Conservation (phyloP, 2,113 vertebrate species). For the Megaceryle torquata region DNA sequence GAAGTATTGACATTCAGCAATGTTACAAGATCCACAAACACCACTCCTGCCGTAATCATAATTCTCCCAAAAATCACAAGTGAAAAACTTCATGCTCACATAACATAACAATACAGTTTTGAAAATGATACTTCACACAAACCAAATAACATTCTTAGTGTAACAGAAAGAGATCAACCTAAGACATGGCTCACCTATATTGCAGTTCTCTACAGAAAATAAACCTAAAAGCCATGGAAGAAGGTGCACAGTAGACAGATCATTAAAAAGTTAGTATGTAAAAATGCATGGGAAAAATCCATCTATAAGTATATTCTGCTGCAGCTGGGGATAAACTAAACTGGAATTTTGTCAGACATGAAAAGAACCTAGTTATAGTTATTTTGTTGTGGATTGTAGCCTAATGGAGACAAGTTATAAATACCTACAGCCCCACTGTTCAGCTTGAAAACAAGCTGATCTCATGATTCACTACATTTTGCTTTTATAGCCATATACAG, state of each 20-base stretch:
- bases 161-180: slow-evolving; percentile 5
- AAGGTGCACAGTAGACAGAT: not conserved
- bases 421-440: not conserved
- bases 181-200: not conserved
- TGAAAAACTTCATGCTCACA: not conserved
- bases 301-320: not conserved
- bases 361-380: not conserved
- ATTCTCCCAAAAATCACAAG: not conserved
- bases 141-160: slow-evolving; percentile 32
- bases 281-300: not conserved
- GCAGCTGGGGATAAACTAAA: not conserved
- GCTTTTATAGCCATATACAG: not conserved
- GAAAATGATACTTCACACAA: not conserved
- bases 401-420: not conserved
- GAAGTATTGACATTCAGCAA: not conserved
- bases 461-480: not conserved
- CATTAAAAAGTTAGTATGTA: slow-evolving; percentile 20
- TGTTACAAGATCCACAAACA: not conserved
- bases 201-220: slow-evolving; percentile 29
- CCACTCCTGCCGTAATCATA: not conserved
- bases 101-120: slow-evolving; percentile 1
- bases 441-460: not conserved
- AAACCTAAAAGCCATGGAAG: slow-evolving; percentile 31
- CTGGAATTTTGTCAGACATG: not conserved
- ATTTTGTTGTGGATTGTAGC: not conserved